Evolutionary conservation across 1,140 invertebrate genomes (phyloP).

Genomic region (Drosophila obscura): DNA sequence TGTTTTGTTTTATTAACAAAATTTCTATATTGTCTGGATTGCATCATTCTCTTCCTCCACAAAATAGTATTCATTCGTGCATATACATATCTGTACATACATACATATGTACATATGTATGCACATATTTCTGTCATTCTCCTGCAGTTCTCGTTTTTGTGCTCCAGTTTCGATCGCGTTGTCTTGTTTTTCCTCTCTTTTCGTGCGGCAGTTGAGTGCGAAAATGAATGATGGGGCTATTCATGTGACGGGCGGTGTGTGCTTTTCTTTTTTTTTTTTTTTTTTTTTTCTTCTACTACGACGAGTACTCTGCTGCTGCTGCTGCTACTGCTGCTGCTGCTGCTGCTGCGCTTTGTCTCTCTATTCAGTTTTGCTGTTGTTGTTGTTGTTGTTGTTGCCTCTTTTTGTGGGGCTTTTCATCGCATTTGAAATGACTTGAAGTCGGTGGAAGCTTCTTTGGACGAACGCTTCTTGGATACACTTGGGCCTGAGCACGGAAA

Average conservation of each 20-base stretch:
- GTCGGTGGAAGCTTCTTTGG: conserved; percentile 17
- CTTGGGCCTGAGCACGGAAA: conserved; percentile 42
- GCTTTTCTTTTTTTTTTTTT: conserved; percentile 30
- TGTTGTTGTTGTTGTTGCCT: conserved; percentile 28
- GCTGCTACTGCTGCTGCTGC: not conserved
- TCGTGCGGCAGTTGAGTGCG: not conserved
- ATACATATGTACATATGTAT: not conserved
- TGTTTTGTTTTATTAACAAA: too few relatives aligned
- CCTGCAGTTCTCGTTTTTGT: too few relatives aligned
- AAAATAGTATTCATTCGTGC: too few relatives aligned
- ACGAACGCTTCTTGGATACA: conserved; percentile 22
- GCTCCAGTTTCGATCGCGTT: not conserved
- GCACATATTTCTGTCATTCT: too few relatives aligned
- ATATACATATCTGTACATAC: too few relatives aligned
- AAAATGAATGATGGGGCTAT: conserved; percentile 28
- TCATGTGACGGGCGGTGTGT: conserved; percentile 37
- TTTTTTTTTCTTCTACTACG: not conserved
- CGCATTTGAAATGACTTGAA: not conserved
- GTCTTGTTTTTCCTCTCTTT: not conserved
- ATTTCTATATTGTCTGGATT: too few relatives aligned
- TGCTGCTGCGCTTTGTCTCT: conserved; percentile 28
- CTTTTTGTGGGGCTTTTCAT: conserved; percentile 57
- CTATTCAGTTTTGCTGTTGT: conserved; percentile 20
- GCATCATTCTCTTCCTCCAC: too few relatives aligned
- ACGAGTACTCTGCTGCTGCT: too few relatives aligned